Conservation (phyloP, 2,888 invertebrate genomes). For the Mactromeris polynyma region DNA sequence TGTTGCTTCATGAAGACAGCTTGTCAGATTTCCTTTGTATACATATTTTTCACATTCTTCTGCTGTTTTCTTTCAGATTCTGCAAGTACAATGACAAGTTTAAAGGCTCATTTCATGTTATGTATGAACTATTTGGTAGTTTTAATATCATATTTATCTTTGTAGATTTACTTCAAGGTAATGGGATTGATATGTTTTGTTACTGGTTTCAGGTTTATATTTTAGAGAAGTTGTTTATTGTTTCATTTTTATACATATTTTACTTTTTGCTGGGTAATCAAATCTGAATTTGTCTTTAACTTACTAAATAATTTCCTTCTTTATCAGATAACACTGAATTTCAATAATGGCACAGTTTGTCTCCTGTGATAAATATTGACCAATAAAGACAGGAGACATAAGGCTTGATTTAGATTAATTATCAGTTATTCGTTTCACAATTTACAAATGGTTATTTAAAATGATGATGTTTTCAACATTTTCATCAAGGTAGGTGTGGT, state of each 20-base stretch:
- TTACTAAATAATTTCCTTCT: background rate
- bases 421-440: too few species aligned
- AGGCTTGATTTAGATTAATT: too few species aligned
- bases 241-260: background rate
- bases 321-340: background rate
- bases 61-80: slow-evolving; percentile 20
- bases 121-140: slow-evolving; percentile 13
- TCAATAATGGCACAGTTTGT: background rate
- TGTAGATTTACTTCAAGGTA: slow-evolving; percentile 8
- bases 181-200: slow-evolving; percentile 1
- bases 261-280: background rate
- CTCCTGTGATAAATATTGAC: too few species aligned
- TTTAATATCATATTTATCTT: background rate
- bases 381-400: too few species aligned
- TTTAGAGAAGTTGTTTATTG: background rate
- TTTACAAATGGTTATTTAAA: too few species aligned
- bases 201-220: background rate
- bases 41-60: background rate
- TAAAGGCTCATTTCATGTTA: slow-evolving; percentile 22
- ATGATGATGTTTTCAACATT: background rate
- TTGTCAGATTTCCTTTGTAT: background rate
- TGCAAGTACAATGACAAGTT: slow-evolving; percentile 22
- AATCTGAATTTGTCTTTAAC: background rate
- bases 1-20: background rate
- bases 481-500: background rate